phyloP scores from a whole-genome alignment of 2,888 invertebrate species.

The Dryocosmus kuriphilus region DNA sequence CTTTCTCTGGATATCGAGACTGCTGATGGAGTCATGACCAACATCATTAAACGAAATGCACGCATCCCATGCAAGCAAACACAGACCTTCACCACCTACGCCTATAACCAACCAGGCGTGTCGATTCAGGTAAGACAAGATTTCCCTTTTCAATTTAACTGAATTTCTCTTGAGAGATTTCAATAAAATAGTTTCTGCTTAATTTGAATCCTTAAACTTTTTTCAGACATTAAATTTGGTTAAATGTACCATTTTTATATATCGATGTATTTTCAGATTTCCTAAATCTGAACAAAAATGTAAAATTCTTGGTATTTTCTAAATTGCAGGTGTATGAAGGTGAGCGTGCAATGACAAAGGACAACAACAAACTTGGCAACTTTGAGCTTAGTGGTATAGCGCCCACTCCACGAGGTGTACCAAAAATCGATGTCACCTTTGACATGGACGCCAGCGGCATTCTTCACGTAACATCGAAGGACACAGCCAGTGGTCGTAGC shows the following conservation, averaged over 20 bases:
- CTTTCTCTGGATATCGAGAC: constrained; percentile 88
- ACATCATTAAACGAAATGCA: constrained; percentile 81
- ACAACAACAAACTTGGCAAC: constrained; percentile 85
- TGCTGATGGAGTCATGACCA: constrained; percentile 88
- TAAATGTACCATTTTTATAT: too few relatives aligned
- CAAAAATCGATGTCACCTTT: constrained; percentile 86
- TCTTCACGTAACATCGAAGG: constrained; percentile 80
- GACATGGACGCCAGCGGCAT: constrained; percentile 90
- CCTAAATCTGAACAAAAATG: neutral
- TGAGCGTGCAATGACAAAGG: constrained; percentile 89
- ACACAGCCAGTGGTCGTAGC: constrained; percentile 84
- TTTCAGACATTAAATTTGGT: too few relatives aligned
- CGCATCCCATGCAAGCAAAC: constrained; percentile 80
- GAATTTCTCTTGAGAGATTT: too few relatives aligned
- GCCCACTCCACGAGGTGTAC: constrained; percentile 85
- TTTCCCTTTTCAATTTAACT: too few relatives aligned
- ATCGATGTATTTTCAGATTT: too few relatives aligned
- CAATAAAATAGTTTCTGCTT: too few relatives aligned
- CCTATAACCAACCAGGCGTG: constrained; percentile 84
- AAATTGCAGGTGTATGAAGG: constrained; percentile 81
- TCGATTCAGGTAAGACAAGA: constrained; percentile 76
- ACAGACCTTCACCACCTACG: constrained; percentile 83
- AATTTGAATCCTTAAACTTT: too few relatives aligned
- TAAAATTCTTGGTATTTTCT: neutral
- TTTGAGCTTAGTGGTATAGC: constrained; percentile 85